These are phyloP conservation scores for Netelia virgata DNA, from an alignment of 2,888 invertebrate genomes.

Conservation along the genomic window DNA sequence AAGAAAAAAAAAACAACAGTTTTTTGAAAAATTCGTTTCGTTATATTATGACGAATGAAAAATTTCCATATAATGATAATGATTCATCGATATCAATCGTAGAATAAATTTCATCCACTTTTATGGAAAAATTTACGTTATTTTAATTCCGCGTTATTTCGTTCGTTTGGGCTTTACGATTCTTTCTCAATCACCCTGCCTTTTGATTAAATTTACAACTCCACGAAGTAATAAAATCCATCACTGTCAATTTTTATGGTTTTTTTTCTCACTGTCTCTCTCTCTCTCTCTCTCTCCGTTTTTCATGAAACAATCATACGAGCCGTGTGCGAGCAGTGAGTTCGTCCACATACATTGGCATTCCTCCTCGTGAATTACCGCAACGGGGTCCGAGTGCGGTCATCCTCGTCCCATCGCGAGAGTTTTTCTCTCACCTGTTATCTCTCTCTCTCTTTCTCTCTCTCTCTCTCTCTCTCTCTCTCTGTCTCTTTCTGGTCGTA, in stretches of 20 bases:
- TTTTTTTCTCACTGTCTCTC: conserved; percentile 17
- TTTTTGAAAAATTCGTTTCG: background rate
- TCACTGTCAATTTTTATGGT: conserved; percentile 28
- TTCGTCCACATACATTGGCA: conserved; percentile 27
- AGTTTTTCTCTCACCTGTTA: conserved; percentile 29
- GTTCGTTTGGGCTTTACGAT: conserved; percentile 31
- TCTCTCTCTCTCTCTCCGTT: conserved; percentile 15
- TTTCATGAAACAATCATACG: conserved; percentile 10
- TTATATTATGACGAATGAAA: too few relatives aligned
- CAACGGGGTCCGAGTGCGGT: conserved; percentile 22
- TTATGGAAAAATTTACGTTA: background rate
- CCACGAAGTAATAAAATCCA: conserved; percentile 27
- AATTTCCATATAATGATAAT: too few relatives aligned
- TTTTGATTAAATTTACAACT: conserved; percentile 40
- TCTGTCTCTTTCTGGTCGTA: conserved; percentile 49
- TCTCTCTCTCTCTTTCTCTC: conserved; percentile 48
- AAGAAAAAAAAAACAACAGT: too few relatives aligned
- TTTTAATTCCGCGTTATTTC: conserved; percentile 6
- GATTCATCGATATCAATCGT: too few relatives aligned
- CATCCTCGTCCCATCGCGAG: conserved; percentile 27
- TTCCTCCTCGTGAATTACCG: conserved; percentile 49
- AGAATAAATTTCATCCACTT: too few relatives aligned
- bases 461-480: conserved; percentile 50
- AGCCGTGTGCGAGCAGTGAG: conserved; percentile 12
- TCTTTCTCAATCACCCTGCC: conserved; percentile 18